Percentiles rank a stretch among this genome's conserved stretches.
Evolutionary conservation across 2,888 invertebrate genomes (phyloP).

Genomic region (Campoletis raptor): DNA sequence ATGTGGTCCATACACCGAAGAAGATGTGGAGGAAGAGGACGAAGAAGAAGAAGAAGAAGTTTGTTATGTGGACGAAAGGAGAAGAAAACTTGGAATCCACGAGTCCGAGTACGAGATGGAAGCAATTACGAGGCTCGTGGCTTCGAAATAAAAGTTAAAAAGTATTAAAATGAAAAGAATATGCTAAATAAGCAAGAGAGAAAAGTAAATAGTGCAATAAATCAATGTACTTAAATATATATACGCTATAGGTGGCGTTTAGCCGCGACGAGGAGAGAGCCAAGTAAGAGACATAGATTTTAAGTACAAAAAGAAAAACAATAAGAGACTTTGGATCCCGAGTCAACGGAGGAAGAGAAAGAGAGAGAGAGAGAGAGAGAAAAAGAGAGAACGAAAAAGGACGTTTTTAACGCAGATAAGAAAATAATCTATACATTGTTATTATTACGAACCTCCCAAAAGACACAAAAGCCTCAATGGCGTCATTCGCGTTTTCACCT

Average conservation of each 20-base stretch:
- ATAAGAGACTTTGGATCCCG: slow-evolving; percentile 59
- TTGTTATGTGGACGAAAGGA: slow-evolving; percentile 8
- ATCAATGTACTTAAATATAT: slow-evolving; percentile 76
- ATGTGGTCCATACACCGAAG: slow-evolving; percentile 42
- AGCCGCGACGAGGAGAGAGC: slow-evolving; percentile 26
- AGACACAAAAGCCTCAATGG: slow-evolving; percentile 3
- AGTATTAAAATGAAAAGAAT: slow-evolving; percentile 66
- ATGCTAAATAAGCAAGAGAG: not conserved
- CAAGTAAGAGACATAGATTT: slow-evolving; percentile 61
- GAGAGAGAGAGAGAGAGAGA: not conserved
- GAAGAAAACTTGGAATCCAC: not conserved
- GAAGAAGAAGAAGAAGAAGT: slow-evolving; percentile 19
- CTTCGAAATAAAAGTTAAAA: slow-evolving; percentile 53
- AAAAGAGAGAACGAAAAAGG: not conserved
- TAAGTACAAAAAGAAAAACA: slow-evolving; percentile 68
- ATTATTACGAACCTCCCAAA: not conserved
- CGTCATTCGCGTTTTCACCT: not conserved
- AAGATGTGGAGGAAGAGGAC: slow-evolving; percentile 25
- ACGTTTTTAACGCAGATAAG: slow-evolving; percentile 10
- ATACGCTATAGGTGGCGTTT: slow-evolving; percentile 56
- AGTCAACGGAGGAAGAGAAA: slow-evolving; percentile 13
- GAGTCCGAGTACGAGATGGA: slow-evolving; percentile 43
- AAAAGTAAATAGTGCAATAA: slow-evolving; percentile 77
- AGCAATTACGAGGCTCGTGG: slow-evolving; percentile 58
- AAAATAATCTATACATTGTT: slow-evolving; percentile 7